phyloP scores from a whole-genome alignment of 2,113 vertebrate species.

The Forbesichthys papilliferus region DNA sequence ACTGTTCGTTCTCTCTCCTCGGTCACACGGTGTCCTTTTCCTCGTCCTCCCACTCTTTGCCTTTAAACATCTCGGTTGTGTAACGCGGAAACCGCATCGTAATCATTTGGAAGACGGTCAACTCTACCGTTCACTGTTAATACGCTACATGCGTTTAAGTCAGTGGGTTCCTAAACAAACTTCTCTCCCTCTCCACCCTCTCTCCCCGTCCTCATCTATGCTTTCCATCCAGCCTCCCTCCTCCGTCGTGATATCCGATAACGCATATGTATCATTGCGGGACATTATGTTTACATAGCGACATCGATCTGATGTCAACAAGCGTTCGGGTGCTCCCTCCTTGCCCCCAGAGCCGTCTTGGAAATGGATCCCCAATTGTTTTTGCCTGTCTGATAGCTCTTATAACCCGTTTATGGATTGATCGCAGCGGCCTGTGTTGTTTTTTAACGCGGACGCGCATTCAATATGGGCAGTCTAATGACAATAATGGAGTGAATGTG shows the following conservation, averaged over 20 bases:
- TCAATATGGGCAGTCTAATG: conserved; percentile 33
- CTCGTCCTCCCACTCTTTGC: neutral
- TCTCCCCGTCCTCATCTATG: neutral
- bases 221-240: neutral
- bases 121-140: too few species aligned
- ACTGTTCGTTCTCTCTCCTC: too few species aligned
- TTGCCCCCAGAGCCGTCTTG: neutral
- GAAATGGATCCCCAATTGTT: conserved; percentile 36
- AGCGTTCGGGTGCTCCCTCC: neutral
- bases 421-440: neutral
- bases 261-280: neutral
- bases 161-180: conserved; percentile 3
- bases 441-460: conserved; percentile 21
- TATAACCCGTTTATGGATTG: conserved; percentile 26
- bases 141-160: conserved; percentile 9
- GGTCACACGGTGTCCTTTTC: too few species aligned
- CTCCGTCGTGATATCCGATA: conserved; percentile 7
- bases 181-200: neutral
- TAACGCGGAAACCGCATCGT: conserved; percentile 1
- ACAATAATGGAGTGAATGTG: conserved; percentile 8
- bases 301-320: conserved; percentile 34
- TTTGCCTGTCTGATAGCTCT: conserved; percentile 22
- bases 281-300: conserved; percentile 26
- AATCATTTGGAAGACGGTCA: neutral
- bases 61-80: neutral